phyloP scores from a whole-genome alignment of 2,113 vertebrate genomes.

The Oceanites oceanicus region DNA sequence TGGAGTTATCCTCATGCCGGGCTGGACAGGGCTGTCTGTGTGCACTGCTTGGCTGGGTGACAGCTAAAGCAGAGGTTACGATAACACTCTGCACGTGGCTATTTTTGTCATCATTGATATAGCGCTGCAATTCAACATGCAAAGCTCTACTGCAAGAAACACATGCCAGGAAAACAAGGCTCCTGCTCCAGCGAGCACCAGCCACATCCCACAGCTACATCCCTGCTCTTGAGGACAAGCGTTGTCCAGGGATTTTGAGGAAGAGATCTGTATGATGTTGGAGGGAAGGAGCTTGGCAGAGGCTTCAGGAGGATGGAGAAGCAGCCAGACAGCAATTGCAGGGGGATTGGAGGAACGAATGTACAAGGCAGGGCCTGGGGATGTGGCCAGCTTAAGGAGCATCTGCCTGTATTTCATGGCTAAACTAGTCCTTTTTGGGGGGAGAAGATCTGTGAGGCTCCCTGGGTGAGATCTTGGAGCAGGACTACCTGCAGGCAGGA shows the following conservation, averaged over 20 bases:
- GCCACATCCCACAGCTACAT: background rate
- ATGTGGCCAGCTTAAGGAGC: background rate
- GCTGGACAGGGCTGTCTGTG: background rate
- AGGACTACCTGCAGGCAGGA: background rate
- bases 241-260: background rate
- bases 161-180: background rate
- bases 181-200: background rate
- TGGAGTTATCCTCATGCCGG: background rate
- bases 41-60: background rate
- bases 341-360: background rate
- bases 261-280: background rate
- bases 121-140: background rate
- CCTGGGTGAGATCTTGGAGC: background rate
- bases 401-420: background rate
- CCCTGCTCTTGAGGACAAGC: background rate
- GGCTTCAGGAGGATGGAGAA: background rate
- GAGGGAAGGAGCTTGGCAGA: background rate
- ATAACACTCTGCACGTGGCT: conserved; percentile 27
- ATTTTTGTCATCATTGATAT: conserved; percentile 34
- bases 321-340: background rate
- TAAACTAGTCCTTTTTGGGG: background rate
- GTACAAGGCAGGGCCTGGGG: background rate
- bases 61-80: conserved; percentile 27
- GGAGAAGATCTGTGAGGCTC: background rate
- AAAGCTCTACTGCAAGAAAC: background rate